Evolutionary conservation across 2,113 vertebrate species (phyloP).

Genomic region (Scopus umbretta): DNA sequence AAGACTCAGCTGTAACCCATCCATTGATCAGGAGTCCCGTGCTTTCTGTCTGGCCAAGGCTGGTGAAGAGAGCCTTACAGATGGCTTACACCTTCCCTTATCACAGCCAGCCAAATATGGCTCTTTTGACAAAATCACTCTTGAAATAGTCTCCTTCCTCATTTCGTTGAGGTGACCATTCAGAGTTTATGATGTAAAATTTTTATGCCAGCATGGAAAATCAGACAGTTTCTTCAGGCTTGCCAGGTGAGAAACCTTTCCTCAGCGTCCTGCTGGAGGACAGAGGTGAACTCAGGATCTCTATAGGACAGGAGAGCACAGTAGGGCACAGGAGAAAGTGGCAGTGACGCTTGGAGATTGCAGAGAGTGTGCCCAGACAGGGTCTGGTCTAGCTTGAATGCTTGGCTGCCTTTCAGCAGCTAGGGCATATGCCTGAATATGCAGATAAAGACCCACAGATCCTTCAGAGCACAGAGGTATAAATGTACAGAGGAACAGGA

Average conservation of each 20-base stretch:
- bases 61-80: neutral
- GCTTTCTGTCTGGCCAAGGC: neutral
- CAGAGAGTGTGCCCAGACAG: neutral
- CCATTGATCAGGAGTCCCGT: neutral
- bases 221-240: neutral
- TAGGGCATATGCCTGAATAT: neutral
- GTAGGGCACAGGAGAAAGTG: neutral
- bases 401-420: neutral
- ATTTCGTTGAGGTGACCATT: neutral
- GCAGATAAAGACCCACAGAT: neutral
- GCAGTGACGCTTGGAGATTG: neutral
- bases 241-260: neutral
- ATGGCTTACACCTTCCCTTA: neutral
- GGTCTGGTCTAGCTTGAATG: neutral
- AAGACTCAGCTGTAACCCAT: neutral
- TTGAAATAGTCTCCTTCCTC: neutral
- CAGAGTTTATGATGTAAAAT: neutral
- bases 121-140: neutral
- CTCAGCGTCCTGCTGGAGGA: rapidly evolving
- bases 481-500: neutral
- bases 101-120: neutral
- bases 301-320: neutral
- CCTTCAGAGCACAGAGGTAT: neutral
- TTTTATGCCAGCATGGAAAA: neutral
- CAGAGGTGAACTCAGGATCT: neutral